Evolutionary conservation across 2,888 invertebrate genomes (phyloP).

Genomic region (Brachyopa scutellaris): DNA sequence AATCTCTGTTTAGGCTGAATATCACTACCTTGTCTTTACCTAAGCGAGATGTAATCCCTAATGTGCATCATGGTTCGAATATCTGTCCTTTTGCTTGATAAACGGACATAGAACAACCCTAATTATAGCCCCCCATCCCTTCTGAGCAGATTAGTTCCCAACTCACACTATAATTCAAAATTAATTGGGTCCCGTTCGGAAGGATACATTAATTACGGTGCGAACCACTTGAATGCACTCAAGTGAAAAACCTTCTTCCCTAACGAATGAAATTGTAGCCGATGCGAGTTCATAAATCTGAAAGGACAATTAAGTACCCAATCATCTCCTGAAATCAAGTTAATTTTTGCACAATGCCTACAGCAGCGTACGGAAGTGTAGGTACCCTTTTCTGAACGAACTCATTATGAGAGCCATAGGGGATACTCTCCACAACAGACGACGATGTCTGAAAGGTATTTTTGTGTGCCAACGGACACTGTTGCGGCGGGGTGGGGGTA

Average conservation of each 20-base stretch:
- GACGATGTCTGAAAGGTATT: neutral
- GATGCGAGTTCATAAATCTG: constrained; percentile 36
- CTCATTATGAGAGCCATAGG: constrained; percentile 38
- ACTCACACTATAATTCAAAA: neutral
- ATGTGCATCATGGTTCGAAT: neutral
- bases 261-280: constrained; percentile 15
- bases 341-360: constrained; percentile 19
- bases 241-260: constrained; percentile 14
- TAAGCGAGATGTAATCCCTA: no score
- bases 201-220: constrained; percentile 22
- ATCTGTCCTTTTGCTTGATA: neutral
- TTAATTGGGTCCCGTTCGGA: constrained; percentile 12
- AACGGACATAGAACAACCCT: neutral
- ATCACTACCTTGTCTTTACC: no score
- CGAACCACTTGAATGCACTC: constrained; percentile 23
- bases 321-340: constrained; percentile 13
- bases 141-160: constrained; percentile 14
- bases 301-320: constrained; percentile 39
- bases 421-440: neutral
- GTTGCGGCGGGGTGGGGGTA: constrained; percentile 7
- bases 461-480: constrained; percentile 12
- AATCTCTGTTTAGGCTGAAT: no score
- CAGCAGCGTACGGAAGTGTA: constrained; percentile 18
- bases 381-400: constrained; percentile 44
- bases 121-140: neutral